A percentile compares a stretch with the other conserved stretches of the same genome.
Evolutionary conservation across 2,888 invertebrate species (phyloP).

Genomic region (Agrypnus murinus): DNA sequence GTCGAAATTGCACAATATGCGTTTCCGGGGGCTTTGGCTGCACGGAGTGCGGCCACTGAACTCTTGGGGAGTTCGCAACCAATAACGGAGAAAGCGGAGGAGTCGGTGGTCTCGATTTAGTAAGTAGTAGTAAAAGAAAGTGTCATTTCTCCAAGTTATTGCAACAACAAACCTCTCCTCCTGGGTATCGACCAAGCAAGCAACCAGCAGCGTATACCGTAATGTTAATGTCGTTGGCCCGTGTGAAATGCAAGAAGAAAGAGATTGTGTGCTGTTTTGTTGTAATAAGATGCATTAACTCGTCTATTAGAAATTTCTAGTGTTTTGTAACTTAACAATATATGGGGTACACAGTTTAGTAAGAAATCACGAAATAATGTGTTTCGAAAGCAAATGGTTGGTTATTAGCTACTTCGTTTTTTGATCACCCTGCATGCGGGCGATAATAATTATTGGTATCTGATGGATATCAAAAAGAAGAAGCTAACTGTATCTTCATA

Average conservation of each 20-base stretch:
- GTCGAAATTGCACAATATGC: constrained; percentile 51
- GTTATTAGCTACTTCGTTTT: no score
- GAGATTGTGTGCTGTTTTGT: constrained; percentile 35
- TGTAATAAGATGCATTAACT: constrained; percentile 34
- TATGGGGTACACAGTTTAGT: neutral
- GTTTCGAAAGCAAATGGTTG: constrained; percentile 8
- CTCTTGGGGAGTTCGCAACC: constrained; percentile 50
- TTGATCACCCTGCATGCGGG: neutral
- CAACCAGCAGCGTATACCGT: constrained; percentile 35
- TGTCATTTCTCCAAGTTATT: constrained; percentile 51
- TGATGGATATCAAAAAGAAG: no score
- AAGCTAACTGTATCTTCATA: no score
- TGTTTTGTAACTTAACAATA: constrained; percentile 24
- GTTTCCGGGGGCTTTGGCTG: constrained; percentile 65
- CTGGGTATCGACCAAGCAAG: no score
- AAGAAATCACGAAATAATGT: constrained; percentile 7
- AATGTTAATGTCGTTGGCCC: constrained; percentile 42
- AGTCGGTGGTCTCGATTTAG: constrained; percentile 52
- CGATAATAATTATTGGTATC: no score
- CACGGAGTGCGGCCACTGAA: constrained; percentile 54
- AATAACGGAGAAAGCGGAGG: constrained; percentile 56
- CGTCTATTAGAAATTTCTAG: constrained; percentile 40
- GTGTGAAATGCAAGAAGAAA: constrained; percentile 41
- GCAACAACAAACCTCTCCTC: constrained; percentile 28
- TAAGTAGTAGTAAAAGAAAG: constrained; percentile 55